Base-by-base conservation (phyloP, 2,888 invertebrate species). In the Cynaeus angustus region DNA sequence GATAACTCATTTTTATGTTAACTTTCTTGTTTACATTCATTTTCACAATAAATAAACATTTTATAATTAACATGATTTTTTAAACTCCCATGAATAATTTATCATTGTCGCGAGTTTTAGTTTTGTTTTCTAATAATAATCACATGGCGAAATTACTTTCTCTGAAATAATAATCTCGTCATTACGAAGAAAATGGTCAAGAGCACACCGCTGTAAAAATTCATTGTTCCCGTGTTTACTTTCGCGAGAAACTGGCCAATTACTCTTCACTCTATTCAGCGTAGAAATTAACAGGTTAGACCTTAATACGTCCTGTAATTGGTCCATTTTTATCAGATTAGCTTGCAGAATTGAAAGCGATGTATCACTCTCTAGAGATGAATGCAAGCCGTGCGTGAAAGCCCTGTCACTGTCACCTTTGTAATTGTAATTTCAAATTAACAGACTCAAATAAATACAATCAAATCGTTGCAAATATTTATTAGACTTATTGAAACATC, bases 1-100 rank as follows among this genome's bases (percentile, higher is more conserved):
- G 67, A 67, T 67, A 67, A 67, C 53, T 30, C 43, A 45, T 52
- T 30, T 12, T 52, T 58, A 59, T 67, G 53, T 59, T 67, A 43
- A 38, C 50, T 59, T 41, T 46, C 41, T 64, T 64, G 21, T 46
- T 43, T 43, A 46, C 8, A 46, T 16, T 46, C n/a, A 33, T 33
- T 33, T 7, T 33, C 33, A 33, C 33, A 21, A 3, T 33, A 33
- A 33, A 33, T n/a, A 33, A 33, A 33, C n/a, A 33, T 33, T 33
- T 33, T 33, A 1, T 33, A 33, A n/a, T 33, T n/a, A 33, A 4
- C 1, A 33, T 4, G 33, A 33, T n/a, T 21, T 21, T 21, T 21
- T 21, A 21, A 21, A 4, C 21, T 21, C 21, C 21, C 21, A 21
- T 21, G 21, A 21, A 21, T 21, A 21, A 21, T 21, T 21, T 21